These are phyloP conservation scores for Micrasema longulum DNA, from an alignment of 1,140 invertebrate genomes.

Conservation along the genomic window DNA sequence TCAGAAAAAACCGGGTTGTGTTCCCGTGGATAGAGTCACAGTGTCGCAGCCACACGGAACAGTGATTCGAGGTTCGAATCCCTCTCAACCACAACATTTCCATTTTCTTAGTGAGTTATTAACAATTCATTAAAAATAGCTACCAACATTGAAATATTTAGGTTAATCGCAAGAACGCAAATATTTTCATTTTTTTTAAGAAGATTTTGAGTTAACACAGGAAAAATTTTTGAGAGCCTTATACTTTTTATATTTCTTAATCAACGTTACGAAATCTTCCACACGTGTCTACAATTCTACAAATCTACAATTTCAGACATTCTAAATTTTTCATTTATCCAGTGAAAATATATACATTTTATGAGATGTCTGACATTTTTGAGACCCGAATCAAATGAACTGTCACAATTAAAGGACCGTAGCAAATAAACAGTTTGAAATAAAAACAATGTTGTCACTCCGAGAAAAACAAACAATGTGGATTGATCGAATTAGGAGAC, in stretches of 20 bases:
- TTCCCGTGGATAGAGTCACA: too few species aligned
- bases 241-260: not conserved
- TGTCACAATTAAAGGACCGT: conserved; percentile 28
- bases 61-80: too few species aligned
- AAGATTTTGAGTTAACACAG: too few species aligned
- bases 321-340: not conserved
- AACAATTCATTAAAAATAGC: too few species aligned
- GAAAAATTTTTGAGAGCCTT: too few species aligned
- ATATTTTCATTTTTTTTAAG: too few species aligned
- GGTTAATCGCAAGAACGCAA: too few species aligned
- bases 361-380: conserved; percentile 20
- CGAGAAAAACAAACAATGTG: conserved; percentile 54
- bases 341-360: conserved; percentile 25
- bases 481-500: conserved; percentile 54
- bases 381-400: conserved; percentile 33
- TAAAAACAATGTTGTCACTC: conserved; percentile 51
- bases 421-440: conserved; percentile 35
- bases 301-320: conserved; percentile 7
- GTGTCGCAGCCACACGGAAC: too few species aligned
- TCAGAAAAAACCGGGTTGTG: too few species aligned
- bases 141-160: too few species aligned
- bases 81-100: too few species aligned
- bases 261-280: not conserved
- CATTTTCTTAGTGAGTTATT: too few species aligned
- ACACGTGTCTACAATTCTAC: not conserved